These are phyloP conservation scores for Grapholita molesta DNA, from an alignment of 1,140 invertebrate genomes.

Conservation along the genomic window DNA sequence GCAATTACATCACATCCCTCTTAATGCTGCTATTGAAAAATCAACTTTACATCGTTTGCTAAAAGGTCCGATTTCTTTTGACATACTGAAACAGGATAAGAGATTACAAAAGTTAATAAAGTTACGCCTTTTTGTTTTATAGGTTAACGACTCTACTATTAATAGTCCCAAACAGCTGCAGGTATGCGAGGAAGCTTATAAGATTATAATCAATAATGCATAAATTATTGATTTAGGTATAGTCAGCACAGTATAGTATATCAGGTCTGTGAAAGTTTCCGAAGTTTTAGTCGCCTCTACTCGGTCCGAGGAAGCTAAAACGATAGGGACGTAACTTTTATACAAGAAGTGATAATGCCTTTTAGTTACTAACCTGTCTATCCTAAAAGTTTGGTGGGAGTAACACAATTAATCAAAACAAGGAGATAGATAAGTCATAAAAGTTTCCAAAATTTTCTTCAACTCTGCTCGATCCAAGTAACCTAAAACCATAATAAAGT, in stretches of 20 bases:
- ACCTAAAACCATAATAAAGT: neutral
- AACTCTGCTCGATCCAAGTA: neutral
- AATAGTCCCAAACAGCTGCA: constrained; percentile 16
- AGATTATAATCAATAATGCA: constrained; percentile 17
- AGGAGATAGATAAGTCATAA: too few species aligned
- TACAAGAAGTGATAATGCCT: too few species aligned
- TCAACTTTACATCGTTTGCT: neutral
- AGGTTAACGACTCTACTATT: constrained; percentile 50
- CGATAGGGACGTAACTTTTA: neutral
- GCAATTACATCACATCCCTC: neutral
- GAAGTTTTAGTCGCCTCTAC: neutral
- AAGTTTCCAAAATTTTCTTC: too few species aligned
- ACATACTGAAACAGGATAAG: neutral
- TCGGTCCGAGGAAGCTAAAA: neutral
- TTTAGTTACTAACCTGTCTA: too few species aligned
- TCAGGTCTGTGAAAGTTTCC: neutral
- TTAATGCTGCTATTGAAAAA: constrained; percentile 9
- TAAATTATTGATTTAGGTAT: constrained; percentile 12
- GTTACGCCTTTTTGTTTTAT: constrained; percentile 50
- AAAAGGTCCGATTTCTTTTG: neutral
- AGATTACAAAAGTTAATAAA: neutral
- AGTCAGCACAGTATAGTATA: neutral
- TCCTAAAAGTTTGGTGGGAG: too few species aligned
- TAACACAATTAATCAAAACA: too few species aligned
- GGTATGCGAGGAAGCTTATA: constrained; percentile 19